Evolutionary conservation across 2,888 invertebrate genomes (phyloP).

Genomic region (Xylophagus ater): DNA sequence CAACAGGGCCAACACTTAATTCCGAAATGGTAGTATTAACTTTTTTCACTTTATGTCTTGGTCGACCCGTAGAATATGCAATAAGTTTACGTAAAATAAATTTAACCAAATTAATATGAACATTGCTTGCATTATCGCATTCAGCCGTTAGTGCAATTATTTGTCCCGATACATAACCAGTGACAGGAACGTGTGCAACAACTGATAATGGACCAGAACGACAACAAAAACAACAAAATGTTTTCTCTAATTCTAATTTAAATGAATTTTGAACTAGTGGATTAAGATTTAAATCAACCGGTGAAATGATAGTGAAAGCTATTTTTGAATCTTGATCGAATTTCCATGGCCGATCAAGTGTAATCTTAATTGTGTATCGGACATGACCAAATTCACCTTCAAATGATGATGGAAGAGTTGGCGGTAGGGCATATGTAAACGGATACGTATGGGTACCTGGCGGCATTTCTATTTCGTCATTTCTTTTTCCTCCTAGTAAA

Average conservation of each 20-base stretch:
- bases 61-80: slow-evolving; percentile 52
- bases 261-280: slow-evolving; percentile 58
- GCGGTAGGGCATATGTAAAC: slow-evolving; percentile 64
- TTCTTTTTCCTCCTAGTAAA: slow-evolving; percentile 60
- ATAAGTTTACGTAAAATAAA: slow-evolving; percentile 58
- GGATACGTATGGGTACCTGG: slow-evolving; percentile 61
- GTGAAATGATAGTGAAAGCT: slow-evolving; percentile 70
- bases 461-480: slow-evolving; percentile 56
- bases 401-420: slow-evolving; percentile 65
- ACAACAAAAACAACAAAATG: slow-evolving; percentile 70
- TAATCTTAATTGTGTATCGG: slow-evolving; percentile 68
- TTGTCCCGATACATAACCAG: slow-evolving; percentile 69
- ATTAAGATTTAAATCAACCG: slow-evolving; percentile 71
- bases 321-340: slow-evolving; percentile 73
- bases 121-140: slow-evolving; percentile 64
- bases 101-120: slow-evolving; percentile 50
- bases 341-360: slow-evolving; percentile 70
- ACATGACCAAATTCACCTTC: slow-evolving; percentile 64
- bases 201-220: slow-evolving; percentile 59
- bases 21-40: slow-evolving; percentile 45
- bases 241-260: slow-evolving; percentile 58
- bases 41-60: slow-evolving; percentile 45
- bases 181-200: slow-evolving; percentile 55
- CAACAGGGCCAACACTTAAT: slow-evolving; percentile 54
- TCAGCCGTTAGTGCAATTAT: slow-evolving; percentile 57